These are phyloP conservation scores for Glyphotaelius pellucidus DNA, from an alignment of 2,888 invertebrate genomes.

Conservation along the genomic window DNA sequence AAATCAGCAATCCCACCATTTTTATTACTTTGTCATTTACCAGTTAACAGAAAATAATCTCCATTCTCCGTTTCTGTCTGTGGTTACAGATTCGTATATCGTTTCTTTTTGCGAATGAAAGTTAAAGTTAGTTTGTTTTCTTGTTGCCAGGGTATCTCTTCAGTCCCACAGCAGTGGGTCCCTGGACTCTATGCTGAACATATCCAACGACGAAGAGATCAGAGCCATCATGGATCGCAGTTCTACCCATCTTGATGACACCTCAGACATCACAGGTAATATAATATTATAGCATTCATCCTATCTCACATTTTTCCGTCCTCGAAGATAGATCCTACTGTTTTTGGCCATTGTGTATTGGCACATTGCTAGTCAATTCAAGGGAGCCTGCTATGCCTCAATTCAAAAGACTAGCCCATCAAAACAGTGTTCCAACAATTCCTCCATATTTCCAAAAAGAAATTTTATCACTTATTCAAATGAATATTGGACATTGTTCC, in stretches of 20 bases:
- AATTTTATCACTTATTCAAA: too few relatives aligned
- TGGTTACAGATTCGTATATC: too few relatives aligned
- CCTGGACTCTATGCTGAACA: conserved; percentile 91
- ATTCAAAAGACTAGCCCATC: too few relatives aligned
- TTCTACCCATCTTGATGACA: conserved; percentile 72
- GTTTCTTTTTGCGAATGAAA: too few relatives aligned
- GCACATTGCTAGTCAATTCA: too few relatives aligned
- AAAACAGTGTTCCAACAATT: too few relatives aligned
- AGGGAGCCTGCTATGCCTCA: too few relatives aligned
- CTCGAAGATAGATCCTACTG: too few relatives aligned
- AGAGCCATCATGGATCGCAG: conserved; percentile 79
- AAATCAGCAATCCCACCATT: neutral
- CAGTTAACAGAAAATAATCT: neutral
- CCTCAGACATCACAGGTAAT: conserved; percentile 71
- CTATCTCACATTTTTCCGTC: too few relatives aligned
- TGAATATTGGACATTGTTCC: too few relatives aligned
- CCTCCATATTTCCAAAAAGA: too few relatives aligned
- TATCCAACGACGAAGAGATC: conserved; percentile 89
- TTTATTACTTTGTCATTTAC: neutral
- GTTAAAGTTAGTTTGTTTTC: neutral
- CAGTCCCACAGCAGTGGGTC: conserved; percentile 90
- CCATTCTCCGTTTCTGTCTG: neutral
- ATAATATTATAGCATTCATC: neutral
- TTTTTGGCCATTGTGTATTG: too few relatives aligned
- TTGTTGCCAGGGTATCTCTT: conserved; percentile 79